phyloP scores from a whole-genome alignment of 2,797 vertebrate species.

The Gouania willdenowi region DNA sequence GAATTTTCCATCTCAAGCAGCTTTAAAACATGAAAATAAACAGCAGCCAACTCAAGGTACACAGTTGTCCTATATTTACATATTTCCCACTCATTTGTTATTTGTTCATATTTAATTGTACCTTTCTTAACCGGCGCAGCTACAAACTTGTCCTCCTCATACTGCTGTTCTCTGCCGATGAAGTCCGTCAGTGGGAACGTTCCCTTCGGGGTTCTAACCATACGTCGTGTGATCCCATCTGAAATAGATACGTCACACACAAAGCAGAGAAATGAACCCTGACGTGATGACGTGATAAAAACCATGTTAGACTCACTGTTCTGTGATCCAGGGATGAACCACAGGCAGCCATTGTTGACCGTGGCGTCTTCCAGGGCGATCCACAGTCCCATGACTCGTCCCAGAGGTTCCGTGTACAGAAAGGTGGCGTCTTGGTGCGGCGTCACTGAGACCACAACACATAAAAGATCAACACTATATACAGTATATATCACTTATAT shows the following conservation, averaged over 20 bases:
- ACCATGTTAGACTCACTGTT: conserved; percentile 61
- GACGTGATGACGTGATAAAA: too few relatives aligned
- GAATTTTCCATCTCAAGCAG: too few relatives aligned
- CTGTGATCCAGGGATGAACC: conserved; percentile 94
- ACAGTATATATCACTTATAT: neutral
- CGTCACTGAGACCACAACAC: conserved; percentile 70
- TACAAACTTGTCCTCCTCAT: conserved; percentile 77
- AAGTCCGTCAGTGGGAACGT: conserved; percentile 77
- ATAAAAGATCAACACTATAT: neutral
- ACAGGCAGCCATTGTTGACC: conserved; percentile 86
- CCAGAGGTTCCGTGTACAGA: conserved; percentile 89
- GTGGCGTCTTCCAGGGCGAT: conserved; percentile 89
- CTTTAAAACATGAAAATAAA: too few relatives aligned
- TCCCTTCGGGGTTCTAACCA: conserved; percentile 81
- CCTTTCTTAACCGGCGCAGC: conserved; percentile 84
- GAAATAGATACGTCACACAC: too few relatives aligned
- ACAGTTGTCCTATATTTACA: too few relatives aligned
- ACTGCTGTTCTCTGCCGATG: conserved; percentile 74
- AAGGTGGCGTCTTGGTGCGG: conserved; percentile 94
- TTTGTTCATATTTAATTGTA: too few relatives aligned
- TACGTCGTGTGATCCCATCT: conserved; percentile 84
- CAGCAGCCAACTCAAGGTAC: too few relatives aligned
- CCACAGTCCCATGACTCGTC: conserved; percentile 86
- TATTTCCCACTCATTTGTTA: too few relatives aligned
- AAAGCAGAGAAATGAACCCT: too few relatives aligned